phyloP scores from a whole-genome alignment of 2,797 vertebrate species.

The Rhincodon typus region DNA sequence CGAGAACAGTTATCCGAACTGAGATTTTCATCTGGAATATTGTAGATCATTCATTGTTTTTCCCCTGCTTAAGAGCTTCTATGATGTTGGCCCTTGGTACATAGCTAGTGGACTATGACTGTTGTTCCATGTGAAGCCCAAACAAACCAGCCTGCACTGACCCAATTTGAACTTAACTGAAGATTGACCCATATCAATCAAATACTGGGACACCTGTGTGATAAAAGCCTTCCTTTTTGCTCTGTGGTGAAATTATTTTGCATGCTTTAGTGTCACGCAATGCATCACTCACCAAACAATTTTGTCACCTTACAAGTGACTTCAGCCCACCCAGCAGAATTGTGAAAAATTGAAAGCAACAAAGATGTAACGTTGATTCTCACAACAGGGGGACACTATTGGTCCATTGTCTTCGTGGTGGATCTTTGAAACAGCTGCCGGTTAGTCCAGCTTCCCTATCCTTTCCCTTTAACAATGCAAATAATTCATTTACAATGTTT shows the following conservation, averaged over 20 bases:
- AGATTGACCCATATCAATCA: not conserved
- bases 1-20: not conserved
- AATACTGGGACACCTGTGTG: not conserved
- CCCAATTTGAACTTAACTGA: not conserved
- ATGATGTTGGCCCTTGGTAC: not conserved
- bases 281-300: not conserved
- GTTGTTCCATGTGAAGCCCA: not conserved
- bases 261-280: not conserved
- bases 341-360: not conserved
- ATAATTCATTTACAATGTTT: not conserved
- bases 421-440: not conserved
- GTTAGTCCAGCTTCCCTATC: not conserved
- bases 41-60: not conserved
- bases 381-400: not conserved
- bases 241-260: not conserved
- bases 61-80: not conserved
- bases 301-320: not conserved
- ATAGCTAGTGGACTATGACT: no score
- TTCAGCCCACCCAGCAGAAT: not conserved
- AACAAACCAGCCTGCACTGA: not conserved
- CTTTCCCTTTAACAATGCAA: not conserved
- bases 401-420: not conserved
- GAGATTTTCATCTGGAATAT: not conserved
- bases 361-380: not conserved
- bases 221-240: no score